Evolutionary conservation across 1,140 invertebrate genomes (phyloP), one percentile per base, ranked within the genome.

Genomic region (Telenomus remus): DNA sequence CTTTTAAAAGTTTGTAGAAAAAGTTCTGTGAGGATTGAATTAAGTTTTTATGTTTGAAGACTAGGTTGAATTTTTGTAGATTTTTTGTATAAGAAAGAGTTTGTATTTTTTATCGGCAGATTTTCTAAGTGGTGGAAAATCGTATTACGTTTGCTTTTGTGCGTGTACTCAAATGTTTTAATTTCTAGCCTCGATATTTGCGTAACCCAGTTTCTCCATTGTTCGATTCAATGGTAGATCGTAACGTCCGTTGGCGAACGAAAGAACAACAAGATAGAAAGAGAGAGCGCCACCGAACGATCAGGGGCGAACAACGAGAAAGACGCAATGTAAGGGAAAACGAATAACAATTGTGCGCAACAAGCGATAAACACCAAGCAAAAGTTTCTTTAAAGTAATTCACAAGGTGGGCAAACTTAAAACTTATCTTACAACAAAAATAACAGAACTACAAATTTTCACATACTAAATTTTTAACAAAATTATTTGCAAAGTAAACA

Each of bases 151-250:
- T 11, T 76, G 37, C 37, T 13, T 39, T 39, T 13, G 43, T 14
- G 12, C 12, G 54, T 61, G 42, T 55, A 61, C 54, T 55, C 76
- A 79, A 79, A 79, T 81, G 83, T 84, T 87, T 86, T 85, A 83
- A 86, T 87, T 86, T 81, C 79, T 82, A 86, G 82, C 81, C 82
- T 85, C 85, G 84, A 86, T 84, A 87, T 87, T 87, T 87, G 85
- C 82, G 85, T 87, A 87, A 87, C 85, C 85, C 82, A 86, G 84
- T 87, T 87, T 86, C 84, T 81, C 82, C 83, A 87, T 87, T 86
- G 85, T 87, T 86, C 84, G 78, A 87, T 86, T 86, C 81, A 85
- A 85, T 83, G 84, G 82, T 81, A 82, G 80, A 86, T 86, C 84
- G 84, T 85, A 85, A 85, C 82, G 85, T 86, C 81, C 84, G 82